phyloP scores from a whole-genome alignment of 1,140 invertebrate genomes.

The Drosophila lacertosa region DNA sequence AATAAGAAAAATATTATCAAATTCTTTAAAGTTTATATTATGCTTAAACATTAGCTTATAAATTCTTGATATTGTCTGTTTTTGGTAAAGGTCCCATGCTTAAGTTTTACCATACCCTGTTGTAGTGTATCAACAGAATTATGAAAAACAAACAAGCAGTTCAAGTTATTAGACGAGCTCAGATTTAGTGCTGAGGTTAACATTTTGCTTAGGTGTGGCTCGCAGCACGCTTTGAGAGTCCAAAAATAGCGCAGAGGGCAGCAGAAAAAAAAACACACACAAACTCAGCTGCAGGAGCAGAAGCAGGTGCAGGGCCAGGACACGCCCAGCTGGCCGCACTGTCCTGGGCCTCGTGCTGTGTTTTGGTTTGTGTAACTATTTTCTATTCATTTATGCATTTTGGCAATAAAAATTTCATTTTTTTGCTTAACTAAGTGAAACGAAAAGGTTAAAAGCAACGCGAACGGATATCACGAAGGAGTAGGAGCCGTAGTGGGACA shows the following conservation, averaged over 20 bases:
- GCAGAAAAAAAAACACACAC: constrained; percentile 27
- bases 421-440: constrained; percentile 82
- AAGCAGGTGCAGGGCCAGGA: constrained; percentile 6
- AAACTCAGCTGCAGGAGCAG: constrained; percentile 41
- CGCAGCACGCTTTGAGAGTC: constrained; percentile 14
- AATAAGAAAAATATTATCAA: too few relatives aligned
- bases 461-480: constrained; percentile 30
- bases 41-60: too few relatives aligned
- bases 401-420: constrained; percentile 80
- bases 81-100: not conserved
- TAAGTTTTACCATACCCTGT: not conserved
- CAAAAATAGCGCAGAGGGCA: constrained; percentile 34
- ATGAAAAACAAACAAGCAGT: constrained; percentile 40
- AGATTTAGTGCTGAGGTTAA: constrained; percentile 61
- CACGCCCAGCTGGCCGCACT: not conserved
- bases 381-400: constrained; percentile 82
- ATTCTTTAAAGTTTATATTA: too few relatives aligned
- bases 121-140: constrained; percentile 41
- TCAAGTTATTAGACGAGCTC: constrained; percentile 46
- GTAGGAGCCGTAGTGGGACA: constrained; percentile 10
- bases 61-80: too few relatives aligned
- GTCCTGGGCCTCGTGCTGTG: constrained; percentile 35
- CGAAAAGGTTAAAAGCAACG: constrained; percentile 70
- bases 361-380: constrained; percentile 66
- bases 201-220: constrained; percentile 48